Conservation (phyloP, 2,797 vertebrate genomes). For the Semaprochilodus insignis region DNA sequence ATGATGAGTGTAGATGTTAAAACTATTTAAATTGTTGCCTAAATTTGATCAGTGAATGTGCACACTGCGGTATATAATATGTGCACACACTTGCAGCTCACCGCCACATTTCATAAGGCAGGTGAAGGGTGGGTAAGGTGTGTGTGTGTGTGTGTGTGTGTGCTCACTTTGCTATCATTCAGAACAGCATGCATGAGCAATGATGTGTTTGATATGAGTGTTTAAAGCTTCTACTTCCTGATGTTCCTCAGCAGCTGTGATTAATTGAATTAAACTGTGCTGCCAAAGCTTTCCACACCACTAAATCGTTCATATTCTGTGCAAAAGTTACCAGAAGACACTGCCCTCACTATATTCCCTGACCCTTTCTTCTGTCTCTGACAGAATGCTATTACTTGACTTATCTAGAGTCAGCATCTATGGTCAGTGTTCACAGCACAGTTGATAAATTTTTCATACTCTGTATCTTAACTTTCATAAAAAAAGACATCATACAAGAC, state of each 20-base stretch:
- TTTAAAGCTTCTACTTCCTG: slow-evolving; percentile 29
- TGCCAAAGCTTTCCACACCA: slow-evolving; percentile 24
- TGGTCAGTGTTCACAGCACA: slow-evolving; percentile 7
- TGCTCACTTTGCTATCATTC: slow-evolving; percentile 13
- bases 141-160: slow-evolving; percentile 3
- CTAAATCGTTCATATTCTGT: slow-evolving; percentile 25
- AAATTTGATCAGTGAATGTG: neutral
- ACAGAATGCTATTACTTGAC: neutral
- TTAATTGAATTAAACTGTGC: slow-evolving; percentile 41
- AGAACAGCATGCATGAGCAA: slow-evolving; percentile 52
- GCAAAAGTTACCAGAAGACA: slow-evolving; percentile 1
- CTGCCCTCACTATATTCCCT: neutral
- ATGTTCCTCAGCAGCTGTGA: slow-evolving; percentile 32
- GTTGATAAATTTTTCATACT: slow-evolving; percentile 5
- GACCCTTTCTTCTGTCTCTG: slow-evolving; percentile 1
- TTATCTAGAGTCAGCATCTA: neutral
- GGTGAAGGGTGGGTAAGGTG: slow-evolving; percentile 9
- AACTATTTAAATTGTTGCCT: neutral
- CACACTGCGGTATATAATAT: neutral
- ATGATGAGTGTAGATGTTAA: too few species aligned
- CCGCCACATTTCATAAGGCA: neutral
- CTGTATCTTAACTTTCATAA: neutral
- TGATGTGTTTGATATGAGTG: slow-evolving; percentile 44
- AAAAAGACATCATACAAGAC: neutral
- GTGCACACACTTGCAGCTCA: neutral